phyloP scores from a whole-genome alignment of 1,140 invertebrate species.

The Drosophila parvula region DNA sequence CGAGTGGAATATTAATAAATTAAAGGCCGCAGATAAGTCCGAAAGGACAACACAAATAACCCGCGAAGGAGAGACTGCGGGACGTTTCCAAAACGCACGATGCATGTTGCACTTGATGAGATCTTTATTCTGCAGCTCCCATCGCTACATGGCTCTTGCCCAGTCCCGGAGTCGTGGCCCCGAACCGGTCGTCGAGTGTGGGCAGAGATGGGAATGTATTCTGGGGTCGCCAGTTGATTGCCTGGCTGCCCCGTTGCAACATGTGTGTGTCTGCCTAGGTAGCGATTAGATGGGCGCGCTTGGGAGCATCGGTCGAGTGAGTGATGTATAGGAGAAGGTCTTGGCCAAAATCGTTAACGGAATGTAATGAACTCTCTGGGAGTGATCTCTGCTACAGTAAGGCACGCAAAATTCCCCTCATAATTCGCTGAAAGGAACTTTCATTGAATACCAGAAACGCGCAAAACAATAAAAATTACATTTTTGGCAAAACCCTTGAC shows the following conservation, averaged over 20 bases:
- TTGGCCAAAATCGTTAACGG: constrained; percentile 32
- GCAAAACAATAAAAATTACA: constrained; percentile 68
- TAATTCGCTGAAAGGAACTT: background rate
- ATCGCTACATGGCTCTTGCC: constrained; percentile 12
- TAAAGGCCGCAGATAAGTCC: constrained; percentile 77
- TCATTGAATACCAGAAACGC: constrained; percentile 42
- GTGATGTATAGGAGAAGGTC: constrained; percentile 28
- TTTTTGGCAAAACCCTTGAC: constrained; percentile 63
- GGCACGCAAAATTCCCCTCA: constrained; percentile 3
- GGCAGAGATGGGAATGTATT: constrained; percentile 34
- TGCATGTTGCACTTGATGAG: constrained; percentile 79
- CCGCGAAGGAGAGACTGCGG: constrained; percentile 13
- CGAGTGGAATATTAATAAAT: constrained; percentile 79
- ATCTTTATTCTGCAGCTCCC: constrained; percentile 66
- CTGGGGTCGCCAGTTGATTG: constrained; percentile 56
- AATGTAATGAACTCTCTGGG: constrained; percentile 44
- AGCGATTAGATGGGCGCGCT: constrained; percentile 59
- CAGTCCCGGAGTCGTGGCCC: constrained; percentile 7
- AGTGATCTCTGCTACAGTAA: constrained; percentile 9
- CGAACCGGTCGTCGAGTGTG: constrained; percentile 40
- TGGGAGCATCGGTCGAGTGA: constrained; percentile 19
- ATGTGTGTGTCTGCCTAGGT: constrained; percentile 50
- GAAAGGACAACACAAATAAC: constrained; percentile 67
- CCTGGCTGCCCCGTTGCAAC: constrained; percentile 27
- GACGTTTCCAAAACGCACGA: constrained; percentile 37